Percentiles rank a stretch among this genome's conserved stretches.
These are phyloP conservation scores for Chloroceryle amazona DNA, from an alignment of 2,797 vertebrate genomes.

Conservation along the genomic window DNA sequence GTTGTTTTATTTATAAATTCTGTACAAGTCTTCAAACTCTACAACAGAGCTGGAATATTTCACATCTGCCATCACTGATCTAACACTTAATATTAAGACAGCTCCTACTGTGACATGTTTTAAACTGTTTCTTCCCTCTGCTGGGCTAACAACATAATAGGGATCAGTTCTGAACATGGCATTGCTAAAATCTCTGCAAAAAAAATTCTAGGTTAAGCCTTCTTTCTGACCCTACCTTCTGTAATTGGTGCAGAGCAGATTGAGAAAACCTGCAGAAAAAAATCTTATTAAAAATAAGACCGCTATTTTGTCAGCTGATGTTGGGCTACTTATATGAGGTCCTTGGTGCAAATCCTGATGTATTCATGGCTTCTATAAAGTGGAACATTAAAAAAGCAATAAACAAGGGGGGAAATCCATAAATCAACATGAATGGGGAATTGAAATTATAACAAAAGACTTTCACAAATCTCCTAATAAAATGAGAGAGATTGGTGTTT, in stretches of 20 bases:
- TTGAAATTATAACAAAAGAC: constrained; percentile 48
- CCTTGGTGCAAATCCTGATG: constrained; percentile 42
- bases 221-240: constrained; percentile 56
- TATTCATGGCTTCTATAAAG: constrained; percentile 41
- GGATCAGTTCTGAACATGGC: constrained; percentile 57
- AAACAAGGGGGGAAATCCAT: constrained; percentile 24
- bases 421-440: constrained; percentile 31
- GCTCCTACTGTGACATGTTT: constrained; percentile 67
- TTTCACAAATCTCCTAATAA: constrained; percentile 33
- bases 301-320: constrained; percentile 35
- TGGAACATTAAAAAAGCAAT: neutral
- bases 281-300: constrained; percentile 56
- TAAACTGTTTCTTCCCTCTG: constrained; percentile 73
- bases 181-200: constrained; percentile 61
- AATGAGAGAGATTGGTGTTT: neutral
- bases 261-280: constrained; percentile 40
- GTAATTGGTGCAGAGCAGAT: constrained; percentile 46
- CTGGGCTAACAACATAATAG: constrained; percentile 76
- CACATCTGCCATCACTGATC: constrained; percentile 61
- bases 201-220: constrained; percentile 43
- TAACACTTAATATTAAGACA: constrained; percentile 71
- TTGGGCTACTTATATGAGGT: constrained; percentile 25
- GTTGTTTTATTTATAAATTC: constrained; percentile 51
- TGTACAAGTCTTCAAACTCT: constrained; percentile 10
- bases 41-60: constrained; percentile 68